Evolutionary conservation across 2,888 invertebrate genomes (phyloP), one percentile per base, ranked within the genome.

Genomic region (Hydrotaea diabolus): DNA sequence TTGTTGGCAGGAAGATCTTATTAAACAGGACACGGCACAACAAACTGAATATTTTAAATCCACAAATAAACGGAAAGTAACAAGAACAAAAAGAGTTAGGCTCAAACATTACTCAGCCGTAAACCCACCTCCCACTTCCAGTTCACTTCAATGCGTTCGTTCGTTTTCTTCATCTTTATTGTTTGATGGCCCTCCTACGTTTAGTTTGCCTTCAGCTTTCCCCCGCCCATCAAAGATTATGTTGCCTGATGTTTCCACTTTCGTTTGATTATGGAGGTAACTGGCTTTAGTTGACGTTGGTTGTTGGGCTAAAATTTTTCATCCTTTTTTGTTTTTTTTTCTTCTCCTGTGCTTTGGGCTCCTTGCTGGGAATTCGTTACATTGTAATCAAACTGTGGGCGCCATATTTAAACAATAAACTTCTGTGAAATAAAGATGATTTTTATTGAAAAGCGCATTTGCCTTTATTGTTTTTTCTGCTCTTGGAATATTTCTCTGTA

Each of bases 321-420:
- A 26, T 74, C 46, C n/a, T 3, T 72, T 62, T 43, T 74, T 74
- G 11, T 57, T 26, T 71, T 31, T 31, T 7, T 31, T 31, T 31
- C 7, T 31, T 2, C 7, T 4, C 3, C 7, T 69, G 1, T 4
- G 17, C 19, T 69, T 49, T 17, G 55, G 46, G 43, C 21, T 74
- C n/a, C 7, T 21, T 21, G 19, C 55, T n/a, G 2, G 8, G 21
- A 49, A 64, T 31, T 81, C 57, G 31, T 55, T 53, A n/a, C 31
- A 26, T 64, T 55, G 64, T 57, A 69, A 74, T 78, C 59, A 82
- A 82, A 69, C 59, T 77, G 21, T 55, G 74, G 74, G 69, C 82
- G 82, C 74, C 82, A 82, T 71, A 59, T 78, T 78, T 69, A 78
- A 82, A 78, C 74, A 78, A 75, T 62, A 57, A 39, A 71, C 57